Evolutionary conservation across 1,140 invertebrate species (phyloP).

Genomic region (Dreissena rostriformis): DNA sequence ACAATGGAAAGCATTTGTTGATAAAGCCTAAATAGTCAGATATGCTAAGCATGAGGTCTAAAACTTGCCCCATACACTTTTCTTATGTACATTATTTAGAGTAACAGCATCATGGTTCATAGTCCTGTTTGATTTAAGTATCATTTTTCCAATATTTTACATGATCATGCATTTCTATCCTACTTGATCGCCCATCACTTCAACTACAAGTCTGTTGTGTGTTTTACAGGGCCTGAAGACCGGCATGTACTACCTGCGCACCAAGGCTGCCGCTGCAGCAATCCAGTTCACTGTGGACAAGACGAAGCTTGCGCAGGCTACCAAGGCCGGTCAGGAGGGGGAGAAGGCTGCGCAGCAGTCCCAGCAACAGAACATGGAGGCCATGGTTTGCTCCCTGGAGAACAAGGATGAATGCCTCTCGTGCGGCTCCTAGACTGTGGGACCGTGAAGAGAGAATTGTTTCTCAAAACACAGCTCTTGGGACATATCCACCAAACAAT

Average conservation of each 20-base stretch:
- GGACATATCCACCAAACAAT: too few species aligned
- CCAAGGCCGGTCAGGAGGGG: constrained; percentile 43
- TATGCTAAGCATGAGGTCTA: too few species aligned
- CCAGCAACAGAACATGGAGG: constrained; percentile 85
- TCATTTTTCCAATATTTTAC: too few species aligned
- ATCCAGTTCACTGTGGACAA: constrained; percentile 99
- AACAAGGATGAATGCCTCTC: constrained; percentile 95
- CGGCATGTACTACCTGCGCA: constrained; percentile 99
- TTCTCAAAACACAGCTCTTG: too few species aligned
- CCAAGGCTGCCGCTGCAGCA: constrained; percentile 97
- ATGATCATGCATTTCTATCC: too few species aligned
- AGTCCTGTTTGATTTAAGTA: too few species aligned
- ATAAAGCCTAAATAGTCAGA: too few species aligned
- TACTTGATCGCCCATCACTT: not conserved
- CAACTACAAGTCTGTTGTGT: not conserved
- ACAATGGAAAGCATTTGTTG: too few species aligned
- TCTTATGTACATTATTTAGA: too few species aligned
- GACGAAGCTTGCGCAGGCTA: constrained; percentile 84
- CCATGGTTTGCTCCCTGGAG: constrained; percentile 92
- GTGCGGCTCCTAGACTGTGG: constrained; percentile 79
- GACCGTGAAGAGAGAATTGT: too few species aligned
- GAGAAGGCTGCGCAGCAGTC: constrained; percentile 20
- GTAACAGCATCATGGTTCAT: too few species aligned
- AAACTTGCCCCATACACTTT: too few species aligned
- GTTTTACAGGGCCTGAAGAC: constrained; percentile 93